A percentile compares a stretch with the other conserved stretches of the same genome.
These are phyloP conservation scores for Hippocampus comes DNA, from an alignment of 2,113 vertebrate genomes.

Conservation along the genomic window DNA sequence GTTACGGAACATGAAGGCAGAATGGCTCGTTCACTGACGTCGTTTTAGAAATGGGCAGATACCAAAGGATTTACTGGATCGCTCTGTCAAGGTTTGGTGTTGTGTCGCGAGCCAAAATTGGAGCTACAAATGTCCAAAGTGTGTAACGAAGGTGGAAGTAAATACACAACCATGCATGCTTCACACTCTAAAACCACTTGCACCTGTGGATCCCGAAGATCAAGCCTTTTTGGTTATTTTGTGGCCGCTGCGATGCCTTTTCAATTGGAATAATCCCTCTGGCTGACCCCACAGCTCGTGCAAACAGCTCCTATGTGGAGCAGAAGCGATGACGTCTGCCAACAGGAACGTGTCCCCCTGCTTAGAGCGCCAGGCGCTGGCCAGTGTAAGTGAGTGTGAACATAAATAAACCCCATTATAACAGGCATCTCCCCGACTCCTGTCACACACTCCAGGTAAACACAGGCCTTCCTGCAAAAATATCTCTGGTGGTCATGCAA, in stretches of 20 bases:
- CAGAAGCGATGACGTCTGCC: slow-evolving; percentile 76
- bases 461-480: slow-evolving; percentile 91
- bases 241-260: slow-evolving; percentile 9
- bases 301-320: slow-evolving; percentile 57
- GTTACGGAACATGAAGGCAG: no score
- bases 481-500: slow-evolving; percentile 78
- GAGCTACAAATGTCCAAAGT: background rate
- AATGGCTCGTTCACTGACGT: no score
- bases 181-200: background rate
- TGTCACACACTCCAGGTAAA: slow-evolving; percentile 89
- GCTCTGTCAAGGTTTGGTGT: no score
- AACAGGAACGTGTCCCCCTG: slow-evolving; percentile 84
- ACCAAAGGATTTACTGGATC: no score
- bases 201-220: background rate
- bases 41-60: no score
- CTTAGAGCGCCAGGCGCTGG: slow-evolving; percentile 86
- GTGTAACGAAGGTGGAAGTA: background rate
- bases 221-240: background rate
- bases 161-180: background rate
- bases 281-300: slow-evolving; percentile 44
- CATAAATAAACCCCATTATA: slow-evolving; percentile 96
- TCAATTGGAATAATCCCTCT: slow-evolving; percentile 53
- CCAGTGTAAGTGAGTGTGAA: slow-evolving; percentile 85
- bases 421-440: slow-evolving; percentile 84
- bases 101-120: no score